Conservation (phyloP, 2,888 invertebrate genomes). For the Eustalomyia histrio region DNA sequence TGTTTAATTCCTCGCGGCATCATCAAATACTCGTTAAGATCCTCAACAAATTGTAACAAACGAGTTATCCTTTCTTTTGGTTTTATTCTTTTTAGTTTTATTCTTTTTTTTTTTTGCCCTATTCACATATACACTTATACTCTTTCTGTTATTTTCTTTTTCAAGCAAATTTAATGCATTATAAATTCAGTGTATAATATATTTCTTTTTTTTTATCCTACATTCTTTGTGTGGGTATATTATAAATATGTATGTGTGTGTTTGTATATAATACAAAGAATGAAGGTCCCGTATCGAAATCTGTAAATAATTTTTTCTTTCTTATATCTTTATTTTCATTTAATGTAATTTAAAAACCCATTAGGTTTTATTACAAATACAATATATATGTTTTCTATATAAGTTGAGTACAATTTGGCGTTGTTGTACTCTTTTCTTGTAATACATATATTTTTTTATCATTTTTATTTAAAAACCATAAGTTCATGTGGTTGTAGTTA, state of each 20-base stretch:
- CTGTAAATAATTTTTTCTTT: constrained; percentile 15
- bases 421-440: not conserved
- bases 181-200: constrained; percentile 32
- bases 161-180: constrained; percentile 56
- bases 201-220: not conserved
- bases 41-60: constrained; percentile 66
- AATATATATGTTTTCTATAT: constrained; percentile 20
- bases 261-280: not conserved
- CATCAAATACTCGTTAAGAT: constrained; percentile 74
- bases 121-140: not conserved
- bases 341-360: constrained; percentile 62
- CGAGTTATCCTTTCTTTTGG: constrained; percentile 43
- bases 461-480: constrained; percentile 9
- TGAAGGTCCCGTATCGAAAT: constrained; percentile 18
- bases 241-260: not conserved
- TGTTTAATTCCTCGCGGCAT: constrained; percentile 71
- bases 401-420: no score
- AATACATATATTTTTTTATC: not conserved
- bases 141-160: not conserved
- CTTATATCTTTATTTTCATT: constrained; percentile 53
- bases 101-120: constrained; percentile 1
- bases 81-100: no score
- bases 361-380: constrained; percentile 60
- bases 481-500: not conserved
- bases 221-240: not conserved